Conservation (phyloP, 2,113 vertebrate genomes). For the Protobothrops mucrosquamatus region DNA sequence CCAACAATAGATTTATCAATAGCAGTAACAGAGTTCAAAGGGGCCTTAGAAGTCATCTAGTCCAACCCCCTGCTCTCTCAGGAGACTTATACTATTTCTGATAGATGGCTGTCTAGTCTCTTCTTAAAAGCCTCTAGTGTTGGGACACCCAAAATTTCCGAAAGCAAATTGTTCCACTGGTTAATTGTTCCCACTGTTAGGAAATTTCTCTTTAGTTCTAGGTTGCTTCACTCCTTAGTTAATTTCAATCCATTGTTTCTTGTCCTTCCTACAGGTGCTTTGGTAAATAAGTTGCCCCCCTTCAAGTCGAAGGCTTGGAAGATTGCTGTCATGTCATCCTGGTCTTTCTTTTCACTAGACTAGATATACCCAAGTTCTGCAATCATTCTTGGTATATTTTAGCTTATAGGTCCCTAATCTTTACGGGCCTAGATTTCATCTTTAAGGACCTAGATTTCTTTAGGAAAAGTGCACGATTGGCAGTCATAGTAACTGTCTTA, state of each 20-base stretch:
- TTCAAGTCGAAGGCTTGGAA: not conserved
- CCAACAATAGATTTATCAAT: not conserved
- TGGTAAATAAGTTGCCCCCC: not conserved
- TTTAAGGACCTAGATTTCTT: not conserved
- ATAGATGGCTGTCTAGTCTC: too few relatives aligned
- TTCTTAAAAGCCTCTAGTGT: too few relatives aligned
- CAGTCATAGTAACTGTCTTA: not conserved
- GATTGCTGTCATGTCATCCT: not conserved
- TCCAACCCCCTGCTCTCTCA: too few relatives aligned
- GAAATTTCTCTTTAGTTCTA: not conserved
- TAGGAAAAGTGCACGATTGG: not conserved
- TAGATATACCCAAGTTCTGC: not conserved
- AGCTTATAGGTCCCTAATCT: not conserved
- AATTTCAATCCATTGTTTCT: not conserved
- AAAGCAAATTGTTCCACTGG: too few relatives aligned
- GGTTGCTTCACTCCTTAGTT: not conserved
- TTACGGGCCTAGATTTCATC: not conserved
- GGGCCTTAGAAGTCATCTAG: too few relatives aligned
- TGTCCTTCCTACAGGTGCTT: not conserved
- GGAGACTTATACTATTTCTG: too few relatives aligned
- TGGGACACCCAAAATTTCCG: too few relatives aligned
- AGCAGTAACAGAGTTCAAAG: too few relatives aligned
- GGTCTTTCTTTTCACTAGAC: not conserved
- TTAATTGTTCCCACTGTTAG: too few relatives aligned
- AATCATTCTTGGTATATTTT: not conserved